phyloP scores from a whole-genome alignment of 2,888 invertebrate genomes.

The Sylvicola cinctus region DNA sequence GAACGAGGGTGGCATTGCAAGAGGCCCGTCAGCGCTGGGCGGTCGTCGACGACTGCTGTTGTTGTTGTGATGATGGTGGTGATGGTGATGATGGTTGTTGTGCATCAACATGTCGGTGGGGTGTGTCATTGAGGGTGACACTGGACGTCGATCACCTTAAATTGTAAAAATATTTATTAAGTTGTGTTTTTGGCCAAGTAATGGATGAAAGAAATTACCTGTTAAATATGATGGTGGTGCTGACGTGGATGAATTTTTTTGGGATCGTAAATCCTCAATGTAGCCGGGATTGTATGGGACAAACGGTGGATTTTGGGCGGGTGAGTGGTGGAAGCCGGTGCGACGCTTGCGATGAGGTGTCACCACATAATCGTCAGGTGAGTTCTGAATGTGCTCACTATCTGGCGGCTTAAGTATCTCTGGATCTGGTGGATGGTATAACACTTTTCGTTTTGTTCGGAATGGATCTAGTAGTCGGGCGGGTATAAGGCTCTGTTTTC shows the following conservation, averaged over 20 bases:
- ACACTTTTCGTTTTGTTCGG: slow-evolving; percentile 33
- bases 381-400: slow-evolving; percentile 46
- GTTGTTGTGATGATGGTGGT: no score
- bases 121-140: slow-evolving; percentile 18
- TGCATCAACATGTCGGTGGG: slow-evolving; percentile 17
- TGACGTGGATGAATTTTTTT: slow-evolving; percentile 41
- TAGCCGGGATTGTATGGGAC: slow-evolving; percentile 62
- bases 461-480: slow-evolving; percentile 25
- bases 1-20: slow-evolving; percentile 30
- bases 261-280: slow-evolving; percentile 48
- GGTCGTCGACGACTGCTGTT: slow-evolving; percentile 26
- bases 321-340: slow-evolving; percentile 71
- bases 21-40: slow-evolving; percentile 39
- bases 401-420: slow-evolving; percentile 39
- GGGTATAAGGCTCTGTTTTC: slow-evolving; percentile 14
- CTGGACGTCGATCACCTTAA: slow-evolving; percentile 15
- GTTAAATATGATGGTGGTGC: slow-evolving; percentile 40
- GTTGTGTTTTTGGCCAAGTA: neutral
- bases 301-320: slow-evolving; percentile 71
- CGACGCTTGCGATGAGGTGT: slow-evolving; percentile 71
- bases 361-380: slow-evolving; percentile 68
- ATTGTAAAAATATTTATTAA: neutral
- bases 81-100: slow-evolving; percentile 6
- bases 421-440: slow-evolving; percentile 47
- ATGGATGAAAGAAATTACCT: slow-evolving; percentile 10